Evolutionary conservation across 2,797 vertebrate species (phyloP), one percentile per base, ranked within the genome.

Genomic region (Hirundo rustica): DNA sequence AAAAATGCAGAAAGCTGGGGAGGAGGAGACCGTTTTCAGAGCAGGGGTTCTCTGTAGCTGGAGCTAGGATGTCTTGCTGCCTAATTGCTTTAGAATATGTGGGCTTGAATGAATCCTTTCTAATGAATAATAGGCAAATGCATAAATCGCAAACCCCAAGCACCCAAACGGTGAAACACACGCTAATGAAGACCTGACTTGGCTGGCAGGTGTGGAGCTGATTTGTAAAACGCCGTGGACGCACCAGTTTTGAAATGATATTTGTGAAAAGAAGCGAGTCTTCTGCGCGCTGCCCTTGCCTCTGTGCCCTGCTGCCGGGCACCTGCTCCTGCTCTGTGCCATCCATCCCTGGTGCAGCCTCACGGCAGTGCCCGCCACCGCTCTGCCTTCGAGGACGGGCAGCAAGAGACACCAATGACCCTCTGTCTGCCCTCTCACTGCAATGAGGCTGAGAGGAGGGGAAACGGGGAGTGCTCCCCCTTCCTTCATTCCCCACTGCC

Each of bases 61-160:
- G 48, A 93, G 65, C 30, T 92, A 89, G 90, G 60, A 91, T 81
- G 88, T 55, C 89, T 97, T 85, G 57, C 88, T 93, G 76, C 76
- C 86, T 95, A 92, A 96, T 96, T 96, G 92, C 80, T 65, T 79
- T 65, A 79, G 71, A 94, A 96, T 55, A 40, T 57, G 77, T 65
- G 77, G 67, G 85, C 50, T 86, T 51, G 71, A 93, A 85, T 53
- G 85, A 74, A 71, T 87, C 88, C 64, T 79, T 71, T 91, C 94
- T 85, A 92, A 93, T 92, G 91, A 90, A 68, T 89, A 92, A 79
- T 30, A 88, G 91, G 83, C 60, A 68, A 79, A 89, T 18, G 60
- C 83, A 74, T 68, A 94, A 96, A 95, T 82, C 3, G 1, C 88
- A 85, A 88, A 40, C 74, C 74, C 57, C 47, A 20, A 92, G 91